Conservation (phyloP, 2,888 invertebrate genomes). For the Oegoconia quadripuncta region DNA sequence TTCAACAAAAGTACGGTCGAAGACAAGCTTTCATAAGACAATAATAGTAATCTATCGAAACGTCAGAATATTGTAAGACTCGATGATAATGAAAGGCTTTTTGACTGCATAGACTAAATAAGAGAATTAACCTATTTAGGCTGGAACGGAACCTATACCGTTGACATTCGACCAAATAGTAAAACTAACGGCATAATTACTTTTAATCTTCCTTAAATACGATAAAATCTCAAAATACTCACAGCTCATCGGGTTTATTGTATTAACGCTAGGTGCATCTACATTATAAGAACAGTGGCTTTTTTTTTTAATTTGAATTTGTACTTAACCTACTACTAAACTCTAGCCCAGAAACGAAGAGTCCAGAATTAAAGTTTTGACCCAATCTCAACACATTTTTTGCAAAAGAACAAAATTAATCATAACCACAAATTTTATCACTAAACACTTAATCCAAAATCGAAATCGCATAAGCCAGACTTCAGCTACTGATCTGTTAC, state of each 20-base stretch:
- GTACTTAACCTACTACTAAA: conserved; percentile 73
- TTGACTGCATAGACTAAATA: conserved; percentile 55
- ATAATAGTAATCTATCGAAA: conserved; percentile 40
- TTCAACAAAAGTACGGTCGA: conserved; percentile 27
- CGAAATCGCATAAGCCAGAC: conserved; percentile 27
- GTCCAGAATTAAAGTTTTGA: conserved; percentile 42
- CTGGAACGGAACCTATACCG: conserved; percentile 64
- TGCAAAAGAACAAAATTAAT: conserved; percentile 12
- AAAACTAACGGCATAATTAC: conserved; percentile 58
- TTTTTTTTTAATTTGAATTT: conserved; percentile 76
- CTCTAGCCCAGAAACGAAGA: conserved; percentile 53
- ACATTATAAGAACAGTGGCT: conserved; percentile 78
- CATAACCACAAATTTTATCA: conserved; percentile 22
- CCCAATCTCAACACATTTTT: conserved; percentile 32
- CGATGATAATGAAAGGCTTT: conserved; percentile 58
- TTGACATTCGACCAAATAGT: conserved; percentile 56
- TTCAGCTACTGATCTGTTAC: conserved; percentile 20
- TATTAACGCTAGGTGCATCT: conserved; percentile 77
- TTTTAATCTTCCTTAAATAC: conserved; percentile 62
- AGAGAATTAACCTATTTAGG: conserved; percentile 66
- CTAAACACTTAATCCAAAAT: too few species aligned
- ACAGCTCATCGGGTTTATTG: conserved; percentile 79
- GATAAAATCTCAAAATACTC: conserved; percentile 79
- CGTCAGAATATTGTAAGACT: conserved; percentile 31
- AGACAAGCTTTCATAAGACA: conserved; percentile 35